Conservation (phyloP, 2,888 invertebrate genomes). For the Sclerodermus sp. region DNA sequence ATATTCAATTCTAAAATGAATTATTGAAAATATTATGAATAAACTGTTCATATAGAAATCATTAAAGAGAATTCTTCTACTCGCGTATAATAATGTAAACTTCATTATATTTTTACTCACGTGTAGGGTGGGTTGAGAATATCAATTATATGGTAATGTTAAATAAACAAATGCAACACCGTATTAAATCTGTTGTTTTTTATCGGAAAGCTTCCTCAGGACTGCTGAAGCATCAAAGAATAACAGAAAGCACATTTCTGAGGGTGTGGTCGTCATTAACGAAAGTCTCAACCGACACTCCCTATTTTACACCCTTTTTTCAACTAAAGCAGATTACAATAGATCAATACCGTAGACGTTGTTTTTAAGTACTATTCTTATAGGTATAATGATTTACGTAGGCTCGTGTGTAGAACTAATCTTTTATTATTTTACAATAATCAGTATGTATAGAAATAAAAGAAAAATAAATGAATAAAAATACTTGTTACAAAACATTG, state of each 20-base stretch:
- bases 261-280: conserved; percentile 46
- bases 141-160: too few species aligned
- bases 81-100: too few species aligned
- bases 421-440: conserved; percentile 41
- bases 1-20: background rate
- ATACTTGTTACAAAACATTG: conserved; percentile 43
- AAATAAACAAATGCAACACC: too few species aligned
- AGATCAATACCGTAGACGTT: background rate
- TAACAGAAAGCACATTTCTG: background rate
- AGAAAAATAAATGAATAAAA: conserved; percentile 45
- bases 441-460: conserved; percentile 32
- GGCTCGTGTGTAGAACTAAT: conserved; percentile 13
- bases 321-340: background rate
- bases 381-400: background rate
- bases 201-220: background rate
- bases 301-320: conserved; percentile 31
- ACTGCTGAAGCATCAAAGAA: background rate
- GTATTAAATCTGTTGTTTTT: too few species aligned
- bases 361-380: background rate
- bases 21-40: too few species aligned
- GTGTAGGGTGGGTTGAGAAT: too few species aligned
- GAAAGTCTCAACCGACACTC: conserved; percentile 37
- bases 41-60: too few species aligned
- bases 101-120: too few species aligned
- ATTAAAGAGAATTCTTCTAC: too few species aligned